A percentile compares a stretch with the other conserved stretches of the same genome.
These are phyloP conservation scores for Dioctria rufipes DNA, from an alignment of 2,888 invertebrate species.

Conservation along the genomic window DNA sequence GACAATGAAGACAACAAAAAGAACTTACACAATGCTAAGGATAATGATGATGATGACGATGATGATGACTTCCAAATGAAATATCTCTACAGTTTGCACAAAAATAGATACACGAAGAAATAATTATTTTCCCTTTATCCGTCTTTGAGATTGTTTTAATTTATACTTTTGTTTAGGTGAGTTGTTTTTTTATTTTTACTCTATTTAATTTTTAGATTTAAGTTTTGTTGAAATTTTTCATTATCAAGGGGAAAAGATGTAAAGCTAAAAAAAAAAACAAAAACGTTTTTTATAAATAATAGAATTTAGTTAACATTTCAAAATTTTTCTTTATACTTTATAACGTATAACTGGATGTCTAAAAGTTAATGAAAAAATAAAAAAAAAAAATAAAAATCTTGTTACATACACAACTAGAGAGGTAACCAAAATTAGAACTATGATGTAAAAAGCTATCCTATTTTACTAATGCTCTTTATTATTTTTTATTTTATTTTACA, in stretches of 20 bases:
- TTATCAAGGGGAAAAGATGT: neutral
- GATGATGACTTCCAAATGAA: conserved; percentile 66
- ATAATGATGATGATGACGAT: conserved; percentile 58
- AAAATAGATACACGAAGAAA: conserved; percentile 63
- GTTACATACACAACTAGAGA: neutral
- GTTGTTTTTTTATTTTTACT: conserved; percentile 18
- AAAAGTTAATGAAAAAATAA: too few relatives aligned
- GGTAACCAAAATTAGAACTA: conserved; percentile 28
- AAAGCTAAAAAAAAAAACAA: neutral
- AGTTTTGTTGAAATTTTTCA: neutral
- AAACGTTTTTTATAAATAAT: conserved; percentile 3
- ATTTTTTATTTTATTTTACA: neutral
- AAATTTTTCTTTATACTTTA: neutral
- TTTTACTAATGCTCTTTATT: neutral
- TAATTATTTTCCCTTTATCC: conserved; percentile 55
- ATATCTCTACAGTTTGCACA: conserved; percentile 68
- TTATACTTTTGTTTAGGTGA: conserved; percentile 38
- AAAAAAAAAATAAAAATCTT: too few relatives aligned
- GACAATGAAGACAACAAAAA: conserved; percentile 39
- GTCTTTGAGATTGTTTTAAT: conserved; percentile 41
- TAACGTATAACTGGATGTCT: neutral
- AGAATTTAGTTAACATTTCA: neutral
- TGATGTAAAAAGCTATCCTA: conserved; percentile 25
- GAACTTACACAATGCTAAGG: conserved; percentile 26
- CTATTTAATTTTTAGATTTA: neutral